Base-by-base conservation (phyloP, 2,113 vertebrate genomes). In the Campylorhamphus procurvoides region DNA sequence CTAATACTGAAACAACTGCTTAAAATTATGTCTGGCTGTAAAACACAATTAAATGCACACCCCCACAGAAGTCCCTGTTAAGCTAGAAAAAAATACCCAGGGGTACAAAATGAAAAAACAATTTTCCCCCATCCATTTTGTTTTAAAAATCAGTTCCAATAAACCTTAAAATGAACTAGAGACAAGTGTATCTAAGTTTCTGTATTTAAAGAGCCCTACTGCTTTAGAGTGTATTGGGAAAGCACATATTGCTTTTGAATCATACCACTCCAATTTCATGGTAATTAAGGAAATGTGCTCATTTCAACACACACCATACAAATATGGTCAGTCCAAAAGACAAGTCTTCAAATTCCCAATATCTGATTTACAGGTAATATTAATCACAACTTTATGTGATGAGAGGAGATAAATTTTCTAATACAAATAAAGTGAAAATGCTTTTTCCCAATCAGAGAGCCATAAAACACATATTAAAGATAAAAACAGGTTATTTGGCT, bases 391-490 rank as follows among this genome's bases (percentile, higher is more conserved):
- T 5, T 63, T 88, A 59, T 75, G 64, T 23, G 20, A 95, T 69
- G 50, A 96, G 63, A 87, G 56, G 78, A 90, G 55, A 97, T 86
- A 91, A 14, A 81, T 93, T 94, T 96, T 86, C 75, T 94, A 90
- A 91, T 27, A 90, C 22, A 94, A 97, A 97, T 78, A 90, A 96
- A 97, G 82, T 82, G 66, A 83, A 96, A 96, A 93, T 85, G 87
- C 93, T 84, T 88, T 94, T 82, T 95, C 83, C 55, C 88, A 89
- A 94, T 96, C 86, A 96, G 89, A 97, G 39, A 18, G n/a, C 74
- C 81, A 94, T 95, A 96, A 96, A 97, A 76, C 80, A 96, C 83
- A 94, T 95, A 97, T 59, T 97, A 95, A 95, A 96, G 91, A 96
- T 95, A 97, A 97, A 97, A 97, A 39, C 42, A 53, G 20, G 62